These are phyloP conservation scores for Himalopsyche tibetana DNA, from an alignment of 2,888 invertebrate species.

Conservation along the genomic window DNA sequence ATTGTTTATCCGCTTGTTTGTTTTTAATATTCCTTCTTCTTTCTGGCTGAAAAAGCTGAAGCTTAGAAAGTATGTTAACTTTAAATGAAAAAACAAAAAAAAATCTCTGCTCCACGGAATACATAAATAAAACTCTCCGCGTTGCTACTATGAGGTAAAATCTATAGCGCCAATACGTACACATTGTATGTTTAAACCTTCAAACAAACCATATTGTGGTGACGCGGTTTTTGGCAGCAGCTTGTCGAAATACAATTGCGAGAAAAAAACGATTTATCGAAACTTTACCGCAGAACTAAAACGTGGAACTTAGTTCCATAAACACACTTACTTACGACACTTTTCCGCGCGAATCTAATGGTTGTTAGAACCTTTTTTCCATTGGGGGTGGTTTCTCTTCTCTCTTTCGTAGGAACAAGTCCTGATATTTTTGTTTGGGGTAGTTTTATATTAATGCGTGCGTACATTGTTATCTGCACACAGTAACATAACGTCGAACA, in stretches of 20 bases:
- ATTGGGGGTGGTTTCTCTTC: conserved; percentile 39
- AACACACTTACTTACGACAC: conserved; percentile 33
- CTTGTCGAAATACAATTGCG: conserved; percentile 56
- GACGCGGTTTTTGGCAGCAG: conserved; percentile 65
- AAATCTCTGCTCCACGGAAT: background rate
- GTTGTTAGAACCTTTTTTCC: conserved; percentile 48
- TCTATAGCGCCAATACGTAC: background rate
- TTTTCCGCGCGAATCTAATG: background rate
- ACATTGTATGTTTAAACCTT: conserved; percentile 55
- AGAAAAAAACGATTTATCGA: conserved; percentile 52
- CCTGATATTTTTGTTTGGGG: conserved; percentile 65
- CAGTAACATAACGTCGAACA: conserved; percentile 65
- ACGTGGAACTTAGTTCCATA: background rate
- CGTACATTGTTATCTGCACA: conserved; percentile 64
- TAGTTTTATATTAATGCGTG: conserved; percentile 65
- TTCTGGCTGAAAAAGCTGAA: background rate
- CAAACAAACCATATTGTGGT: conserved; percentile 65
- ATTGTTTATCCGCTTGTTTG: background rate
- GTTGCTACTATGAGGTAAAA: background rate
- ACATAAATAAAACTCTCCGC: conserved; percentile 10
- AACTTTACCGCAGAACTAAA: conserved; percentile 40
- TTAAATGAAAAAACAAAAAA: conserved; percentile 17
- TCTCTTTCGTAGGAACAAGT: conserved; percentile 58
- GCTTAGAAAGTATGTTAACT: conserved; percentile 26
- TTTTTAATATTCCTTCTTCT: conserved; percentile 17